Percentiles rank a stretch among this genome's conserved stretches.
These are phyloP conservation scores for Tricholauxania praeusta DNA, from an alignment of 2,888 invertebrate genomes.

Conservation along the genomic window DNA sequence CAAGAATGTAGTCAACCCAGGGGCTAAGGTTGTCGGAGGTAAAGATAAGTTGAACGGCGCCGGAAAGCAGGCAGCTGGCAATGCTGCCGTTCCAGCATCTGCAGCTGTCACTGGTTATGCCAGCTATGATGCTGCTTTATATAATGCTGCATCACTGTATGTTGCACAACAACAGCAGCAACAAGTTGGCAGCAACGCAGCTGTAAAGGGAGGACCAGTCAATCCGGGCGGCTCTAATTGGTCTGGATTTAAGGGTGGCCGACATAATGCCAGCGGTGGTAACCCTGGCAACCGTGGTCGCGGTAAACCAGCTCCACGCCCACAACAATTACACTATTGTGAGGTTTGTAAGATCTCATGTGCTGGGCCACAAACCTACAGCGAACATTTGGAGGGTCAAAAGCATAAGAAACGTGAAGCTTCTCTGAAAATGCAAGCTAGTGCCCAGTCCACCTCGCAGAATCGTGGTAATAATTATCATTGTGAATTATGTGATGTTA, in stretches of 20 bases:
- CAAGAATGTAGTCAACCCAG: slow-evolving; percentile 72
- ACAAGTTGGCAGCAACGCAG: slow-evolving; percentile 62
- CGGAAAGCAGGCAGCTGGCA: slow-evolving; percentile 44
- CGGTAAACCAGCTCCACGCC: slow-evolving; percentile 81
- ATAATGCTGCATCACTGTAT: slow-evolving; percentile 95
- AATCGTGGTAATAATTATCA: slow-evolving; percentile 75
- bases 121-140: slow-evolving; percentile 94
- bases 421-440: slow-evolving; percentile 79
- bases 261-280: slow-evolving; percentile 56
- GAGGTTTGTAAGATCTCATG: slow-evolving; percentile 99
- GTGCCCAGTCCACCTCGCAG: slow-evolving; percentile 74
- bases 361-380: slow-evolving; percentile 93
- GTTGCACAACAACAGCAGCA: slow-evolving; percentile 79
- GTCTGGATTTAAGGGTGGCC: slow-evolving; percentile 73
- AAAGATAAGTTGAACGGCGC: slow-evolving; percentile 63
- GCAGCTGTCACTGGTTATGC: slow-evolving; percentile 80
- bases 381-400: slow-evolving; percentile 98
- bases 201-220: slow-evolving; percentile 41
- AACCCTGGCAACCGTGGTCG: slow-evolving; percentile 55
- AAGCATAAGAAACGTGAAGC: slow-evolving; percentile 99
- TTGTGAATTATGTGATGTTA: slow-evolving; percentile 98
- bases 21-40: slow-evolving; percentile 68
- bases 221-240: slow-evolving; percentile 49
- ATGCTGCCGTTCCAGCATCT: slow-evolving; percentile 67
- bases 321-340: slow-evolving; percentile 96